Percentiles rank a stretch among this genome's conserved stretches.
Evolutionary conservation across 2,113 vertebrate genomes (phyloP).

Genomic region (Lethenteron camtschaticum): DNA sequence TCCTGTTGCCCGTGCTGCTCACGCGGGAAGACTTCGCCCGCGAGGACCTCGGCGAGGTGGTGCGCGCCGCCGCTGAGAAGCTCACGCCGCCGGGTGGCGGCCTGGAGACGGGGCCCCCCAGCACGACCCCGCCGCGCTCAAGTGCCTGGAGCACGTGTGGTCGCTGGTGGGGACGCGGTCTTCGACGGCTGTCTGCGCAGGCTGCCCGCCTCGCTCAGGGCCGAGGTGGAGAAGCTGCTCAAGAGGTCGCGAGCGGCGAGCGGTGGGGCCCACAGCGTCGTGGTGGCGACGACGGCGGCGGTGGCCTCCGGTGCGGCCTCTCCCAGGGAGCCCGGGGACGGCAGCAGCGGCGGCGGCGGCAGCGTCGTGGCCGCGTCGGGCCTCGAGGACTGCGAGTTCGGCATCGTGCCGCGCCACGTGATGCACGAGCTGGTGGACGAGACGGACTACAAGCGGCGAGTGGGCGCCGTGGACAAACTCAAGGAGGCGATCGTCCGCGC

Average conservation of each 20-base stretch:
- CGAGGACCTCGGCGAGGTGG: constrained; percentile 14
- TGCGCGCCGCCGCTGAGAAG: constrained; percentile 16
- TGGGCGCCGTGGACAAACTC: constrained; percentile 45
- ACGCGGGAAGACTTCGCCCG: constrained; percentile 13
- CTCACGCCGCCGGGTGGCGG: constrained; percentile 8
- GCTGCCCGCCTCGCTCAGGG: constrained; percentile 13
- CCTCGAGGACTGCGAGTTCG: constrained; percentile 22
- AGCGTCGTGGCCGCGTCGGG: background rate
- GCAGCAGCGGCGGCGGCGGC: background rate
- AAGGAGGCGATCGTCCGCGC: constrained; percentile 24
- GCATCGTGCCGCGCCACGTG: constrained; percentile 47
- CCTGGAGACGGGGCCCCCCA: background rate
- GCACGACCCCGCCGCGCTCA: constrained; percentile 16
- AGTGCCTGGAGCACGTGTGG: constrained; percentile 11
- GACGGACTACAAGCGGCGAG: constrained; percentile 45
- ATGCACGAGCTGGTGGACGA: constrained; percentile 44
- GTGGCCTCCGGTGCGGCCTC: background rate
- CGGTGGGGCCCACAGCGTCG: background rate
- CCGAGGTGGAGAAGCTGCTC: constrained; percentile 15
- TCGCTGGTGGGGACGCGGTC: constrained; percentile 15
- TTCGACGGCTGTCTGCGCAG: constrained; percentile 16
- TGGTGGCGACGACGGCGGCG: background rate
- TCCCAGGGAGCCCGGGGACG: too few species aligned
- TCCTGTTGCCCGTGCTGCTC: constrained; percentile 18
- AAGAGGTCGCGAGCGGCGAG: constrained; percentile 11